Conservation (phyloP, 1,140 invertebrate species). For the Drosophila varians region DNA sequence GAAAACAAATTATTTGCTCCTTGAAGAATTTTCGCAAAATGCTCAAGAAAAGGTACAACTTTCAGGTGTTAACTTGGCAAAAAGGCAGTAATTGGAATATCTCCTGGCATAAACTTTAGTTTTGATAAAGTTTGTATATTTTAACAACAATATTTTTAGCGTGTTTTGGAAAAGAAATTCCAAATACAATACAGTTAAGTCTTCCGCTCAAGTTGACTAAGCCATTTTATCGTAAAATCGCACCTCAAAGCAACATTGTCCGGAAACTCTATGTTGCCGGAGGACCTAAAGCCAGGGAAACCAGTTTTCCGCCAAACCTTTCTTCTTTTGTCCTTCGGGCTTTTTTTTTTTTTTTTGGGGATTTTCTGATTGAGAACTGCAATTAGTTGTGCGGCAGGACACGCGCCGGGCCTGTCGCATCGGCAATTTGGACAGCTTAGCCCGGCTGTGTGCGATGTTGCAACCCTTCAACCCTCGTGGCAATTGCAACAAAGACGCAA, state of each 20-base stretch:
- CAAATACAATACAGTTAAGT: too few species aligned
- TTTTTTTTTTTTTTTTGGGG: constrained; percentile 3
- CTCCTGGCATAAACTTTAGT: background rate
- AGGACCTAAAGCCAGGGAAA: constrained; percentile 26
- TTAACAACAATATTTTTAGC: background rate
- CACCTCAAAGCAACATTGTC: constrained; percentile 20
- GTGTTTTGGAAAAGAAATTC: too few species aligned
- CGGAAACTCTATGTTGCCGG: background rate
- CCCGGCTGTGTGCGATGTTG: background rate
- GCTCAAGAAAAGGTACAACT: constrained; percentile 7
- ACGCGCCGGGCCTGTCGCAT: constrained; percentile 70
- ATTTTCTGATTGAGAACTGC: constrained; percentile 50
- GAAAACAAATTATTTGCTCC: constrained; percentile 30
- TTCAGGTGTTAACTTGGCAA: constrained; percentile 17
- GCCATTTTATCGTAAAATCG: constrained; percentile 2
- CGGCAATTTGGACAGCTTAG: too few species aligned
- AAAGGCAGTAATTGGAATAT: background rate
- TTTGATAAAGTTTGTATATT: background rate
- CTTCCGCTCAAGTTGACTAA: too few species aligned
- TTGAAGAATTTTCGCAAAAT: constrained; percentile 21
- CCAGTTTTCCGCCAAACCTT: constrained; percentile 34
- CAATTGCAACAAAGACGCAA: constrained; percentile 73
- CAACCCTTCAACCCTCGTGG: constrained; percentile 55
- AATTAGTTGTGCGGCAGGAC: constrained; percentile 64
- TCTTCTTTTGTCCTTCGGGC: constrained; percentile 13